Conservation (phyloP, 2,888 invertebrate species). For the Helobdella robusta region DNA sequence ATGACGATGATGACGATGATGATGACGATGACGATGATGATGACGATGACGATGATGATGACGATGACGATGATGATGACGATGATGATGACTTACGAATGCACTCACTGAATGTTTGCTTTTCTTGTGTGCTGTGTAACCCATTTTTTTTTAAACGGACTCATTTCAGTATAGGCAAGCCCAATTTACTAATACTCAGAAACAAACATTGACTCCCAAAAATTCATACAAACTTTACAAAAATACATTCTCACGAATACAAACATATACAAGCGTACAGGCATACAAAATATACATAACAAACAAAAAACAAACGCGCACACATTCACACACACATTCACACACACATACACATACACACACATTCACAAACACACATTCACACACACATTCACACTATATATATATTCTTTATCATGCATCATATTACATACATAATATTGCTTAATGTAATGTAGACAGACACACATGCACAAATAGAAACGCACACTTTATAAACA, state of each 20-base stretch:
- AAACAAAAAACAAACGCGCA: constrained; percentile 9
- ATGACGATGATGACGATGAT: too few relatives aligned
- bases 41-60: too few relatives aligned
- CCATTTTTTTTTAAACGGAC: too few relatives aligned
- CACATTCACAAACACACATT: constrained; percentile 2
- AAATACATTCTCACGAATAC: constrained; percentile 4
- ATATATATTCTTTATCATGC: not conserved
- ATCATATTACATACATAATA: not conserved
- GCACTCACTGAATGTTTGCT: too few relatives aligned
- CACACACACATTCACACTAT: not conserved
- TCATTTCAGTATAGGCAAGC: not conserved
- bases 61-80: too few relatives aligned
- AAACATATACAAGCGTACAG: constrained; percentile 5
- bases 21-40: too few relatives aligned
- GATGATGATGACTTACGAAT: too few relatives aligned
- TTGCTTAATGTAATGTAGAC: not conserved
- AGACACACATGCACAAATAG: not conserved
- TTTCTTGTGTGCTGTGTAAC: too few relatives aligned
- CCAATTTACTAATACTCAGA: not conserved
- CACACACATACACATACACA: not conserved
- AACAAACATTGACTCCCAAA: not conserved
- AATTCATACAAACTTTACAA: constrained; percentile 8
- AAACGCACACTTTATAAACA: not conserved
- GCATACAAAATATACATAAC: constrained; percentile 8
- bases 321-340: constrained; percentile 13